These are phyloP conservation scores for Pocota personata DNA, from an alignment of 2,888 invertebrate genomes.

Conservation along the genomic window DNA sequence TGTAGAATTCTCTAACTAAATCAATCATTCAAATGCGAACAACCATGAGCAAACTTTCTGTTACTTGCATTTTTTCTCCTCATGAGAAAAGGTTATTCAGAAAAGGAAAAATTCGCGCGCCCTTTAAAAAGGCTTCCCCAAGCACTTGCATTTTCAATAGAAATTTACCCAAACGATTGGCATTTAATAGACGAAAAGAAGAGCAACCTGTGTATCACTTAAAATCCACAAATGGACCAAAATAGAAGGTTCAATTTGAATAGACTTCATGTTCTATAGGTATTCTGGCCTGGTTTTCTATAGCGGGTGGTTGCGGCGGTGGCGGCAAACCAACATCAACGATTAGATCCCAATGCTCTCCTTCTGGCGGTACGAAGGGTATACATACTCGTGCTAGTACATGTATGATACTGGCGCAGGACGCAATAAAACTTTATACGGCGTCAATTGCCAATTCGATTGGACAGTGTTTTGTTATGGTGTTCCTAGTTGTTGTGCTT, in stretches of 20 bases:
- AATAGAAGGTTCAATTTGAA: constrained; percentile 29
- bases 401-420: constrained; percentile 50
- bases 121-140: background rate
- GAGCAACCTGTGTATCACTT: constrained; percentile 43
- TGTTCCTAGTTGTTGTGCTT: constrained; percentile 30
- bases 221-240: constrained; percentile 51
- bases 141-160: constrained; percentile 18
- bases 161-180: background rate
- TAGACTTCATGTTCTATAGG: constrained; percentile 9
- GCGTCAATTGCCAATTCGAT: constrained; percentile 71
- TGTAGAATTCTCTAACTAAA: background rate
- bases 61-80: background rate
- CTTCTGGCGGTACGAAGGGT: constrained; percentile 14
- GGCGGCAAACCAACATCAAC: constrained; percentile 26
- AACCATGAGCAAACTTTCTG: background rate
- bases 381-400: background rate
- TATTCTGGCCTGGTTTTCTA: background rate
- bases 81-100: background rate
- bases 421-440: constrained; percentile 70
- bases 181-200: constrained; percentile 5
- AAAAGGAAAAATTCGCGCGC: background rate
- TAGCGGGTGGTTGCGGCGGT: background rate
- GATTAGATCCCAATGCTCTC: constrained; percentile 38
- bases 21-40: background rate
- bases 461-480: constrained; percentile 60